Evolutionary conservation across 1,140 invertebrate genomes (phyloP), one percentile per base, ranked within the genome.

Genomic region (Eumaeus atala): DNA sequence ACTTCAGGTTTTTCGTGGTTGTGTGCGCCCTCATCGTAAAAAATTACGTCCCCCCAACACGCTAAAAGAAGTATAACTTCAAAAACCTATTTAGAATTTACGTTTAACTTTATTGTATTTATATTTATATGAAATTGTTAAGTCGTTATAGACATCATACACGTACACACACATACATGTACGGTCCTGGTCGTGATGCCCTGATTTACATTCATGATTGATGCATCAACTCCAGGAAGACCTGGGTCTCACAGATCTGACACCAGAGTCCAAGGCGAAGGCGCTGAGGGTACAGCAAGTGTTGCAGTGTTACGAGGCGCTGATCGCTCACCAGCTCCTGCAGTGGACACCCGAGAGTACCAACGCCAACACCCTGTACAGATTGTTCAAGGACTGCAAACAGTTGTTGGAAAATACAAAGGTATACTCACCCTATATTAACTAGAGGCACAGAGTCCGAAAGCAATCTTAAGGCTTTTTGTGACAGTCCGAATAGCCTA

Each of bases 371-470:
- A 73, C 67, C 21, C 61, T 90, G 0, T 73, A 85, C 53, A 72
- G 64, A n/a, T 62, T 91, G 9, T 88, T 81, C 18, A 89, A 89
- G 58, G 66, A 66, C 11, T 87, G 88, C 16, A 70, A 58, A 7
- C 68, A 81, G 28, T 55, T 90, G 0, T 35, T 87, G n/a, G 88
- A 90, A 4, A 87, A 85, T 42, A 78, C 72, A 12, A 90, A 90
- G 87, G 87, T 87, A 74, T 18, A 9, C 28, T 54, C 9, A n/a
- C 36, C n/a, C n/a, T n/a, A n/a, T n/a, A n/a, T n/a, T n/a, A n/a
- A n/a, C n/a, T n/a, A n/a, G n/a, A n/a, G n/a, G n/a, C n/a, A n/a
- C n/a, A n/a, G n/a, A n/a, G n/a, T n/a, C n/a, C n/a, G n/a, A n/a
- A n/a, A n/a, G n/a, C n/a, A n/a, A n/a, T n/a, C n/a, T n/a, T n/a